Conservation (phyloP, 2,113 vertebrate genomes). For the Caranx ignobilis region DNA sequence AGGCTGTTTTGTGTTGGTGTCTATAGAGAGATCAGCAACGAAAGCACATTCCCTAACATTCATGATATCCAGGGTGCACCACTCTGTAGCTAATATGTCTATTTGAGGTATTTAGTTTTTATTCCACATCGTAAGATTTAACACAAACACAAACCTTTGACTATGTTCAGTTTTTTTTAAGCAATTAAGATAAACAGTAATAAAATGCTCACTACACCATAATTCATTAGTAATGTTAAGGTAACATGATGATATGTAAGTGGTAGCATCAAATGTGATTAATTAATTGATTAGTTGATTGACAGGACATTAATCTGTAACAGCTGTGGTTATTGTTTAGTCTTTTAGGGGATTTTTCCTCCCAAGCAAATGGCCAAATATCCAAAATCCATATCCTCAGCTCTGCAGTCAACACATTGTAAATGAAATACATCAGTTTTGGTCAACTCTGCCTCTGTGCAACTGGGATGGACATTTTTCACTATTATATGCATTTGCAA, state of each 20-base stretch:
- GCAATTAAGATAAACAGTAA: no score
- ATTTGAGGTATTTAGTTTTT: neutral
- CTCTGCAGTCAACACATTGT: no score
- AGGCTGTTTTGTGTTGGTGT: neutral
- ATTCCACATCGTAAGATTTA: neutral
- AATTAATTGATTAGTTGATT: neutral
- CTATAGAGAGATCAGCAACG: neutral
- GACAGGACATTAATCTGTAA: neutral
- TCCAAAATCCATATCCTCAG: no score
- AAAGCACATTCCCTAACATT: neutral
- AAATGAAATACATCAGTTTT: neutral
- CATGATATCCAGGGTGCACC: conserved; percentile 6
- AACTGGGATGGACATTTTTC: no score
- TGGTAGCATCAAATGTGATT: neutral
- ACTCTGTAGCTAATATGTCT: neutral
- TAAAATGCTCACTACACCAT: neutral
- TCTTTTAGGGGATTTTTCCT: neutral
- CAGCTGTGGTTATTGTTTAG: neutral
- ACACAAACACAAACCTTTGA: no score
- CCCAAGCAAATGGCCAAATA: no score
- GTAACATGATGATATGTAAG: neutral
- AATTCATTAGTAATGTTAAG: neutral
- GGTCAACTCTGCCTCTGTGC: no score
- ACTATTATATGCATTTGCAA: no score
- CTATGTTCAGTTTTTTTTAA: neutral